Percentiles rank a stretch among this genome's conserved stretches.
These are phyloP conservation scores for Scaptomyza hsui DNA, from an alignment of 1,140 invertebrate species.

Conservation along the genomic window DNA sequence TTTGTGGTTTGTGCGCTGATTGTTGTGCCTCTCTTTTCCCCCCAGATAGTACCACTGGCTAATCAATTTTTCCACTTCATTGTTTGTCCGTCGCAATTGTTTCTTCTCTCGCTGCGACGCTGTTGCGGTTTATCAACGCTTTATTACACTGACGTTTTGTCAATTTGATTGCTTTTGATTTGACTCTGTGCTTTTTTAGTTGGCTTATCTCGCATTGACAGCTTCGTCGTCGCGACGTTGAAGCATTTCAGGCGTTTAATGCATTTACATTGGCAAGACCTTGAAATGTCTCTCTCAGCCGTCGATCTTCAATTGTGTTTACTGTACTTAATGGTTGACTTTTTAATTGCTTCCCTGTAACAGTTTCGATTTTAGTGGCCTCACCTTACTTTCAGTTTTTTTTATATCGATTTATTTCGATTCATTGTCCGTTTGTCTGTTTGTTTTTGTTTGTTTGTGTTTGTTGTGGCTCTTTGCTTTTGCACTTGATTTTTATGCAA, in stretches of 20 bases:
- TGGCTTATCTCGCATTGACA: constrained; percentile 27
- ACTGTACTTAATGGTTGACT: constrained; percentile 50
- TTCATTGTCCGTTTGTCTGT: constrained; percentile 11
- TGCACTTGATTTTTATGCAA: constrained; percentile 67
- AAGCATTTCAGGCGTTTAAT: constrained; percentile 41
- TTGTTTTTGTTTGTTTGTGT: too few relatives aligned
- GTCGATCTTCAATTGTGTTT: constrained; percentile 24
- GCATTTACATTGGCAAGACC: constrained; percentile 56
- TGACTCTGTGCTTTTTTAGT: constrained; percentile 33
- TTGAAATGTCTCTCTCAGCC: constrained; percentile 63
- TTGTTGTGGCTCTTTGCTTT: constrained; percentile 30
- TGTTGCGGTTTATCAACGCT: constrained; percentile 79
- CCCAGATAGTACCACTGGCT: constrained; percentile 28
- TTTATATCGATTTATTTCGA: constrained; percentile 46
- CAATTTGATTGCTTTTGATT: constrained; percentile 83
- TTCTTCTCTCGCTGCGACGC: constrained; percentile 21
- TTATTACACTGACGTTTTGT: constrained; percentile 83
- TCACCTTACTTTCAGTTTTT: constrained; percentile 62
- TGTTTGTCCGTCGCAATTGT: constrained; percentile 42
- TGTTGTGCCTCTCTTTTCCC: constrained; percentile 22
- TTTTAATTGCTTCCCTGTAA: constrained; percentile 62
- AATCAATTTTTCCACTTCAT: constrained; percentile 68
- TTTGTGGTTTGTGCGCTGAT: constrained; percentile 59
- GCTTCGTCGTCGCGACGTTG: too few relatives aligned
- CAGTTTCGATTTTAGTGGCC: constrained; percentile 39